phyloP scores from a whole-genome alignment of 2,113 vertebrate genomes.

The Bos indicus region DNA sequence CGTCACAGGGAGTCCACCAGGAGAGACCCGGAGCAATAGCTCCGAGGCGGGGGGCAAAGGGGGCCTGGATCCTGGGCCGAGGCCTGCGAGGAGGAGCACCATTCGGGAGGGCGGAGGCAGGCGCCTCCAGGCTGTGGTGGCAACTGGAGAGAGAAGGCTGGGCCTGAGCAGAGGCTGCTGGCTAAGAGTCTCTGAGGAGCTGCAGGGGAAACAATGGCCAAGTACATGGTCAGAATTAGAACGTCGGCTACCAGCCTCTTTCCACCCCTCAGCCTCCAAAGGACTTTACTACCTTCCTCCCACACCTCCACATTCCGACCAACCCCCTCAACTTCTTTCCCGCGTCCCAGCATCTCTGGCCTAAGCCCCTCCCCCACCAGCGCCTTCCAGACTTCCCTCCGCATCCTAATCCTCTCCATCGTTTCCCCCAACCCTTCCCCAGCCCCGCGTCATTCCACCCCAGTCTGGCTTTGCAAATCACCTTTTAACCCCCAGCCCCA shows the following conservation, averaged over 20 bases:
- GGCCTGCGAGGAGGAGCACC: slow-evolving; percentile 54
- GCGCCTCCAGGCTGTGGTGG: slow-evolving; percentile 45
- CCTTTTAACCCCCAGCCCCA: not conserved
- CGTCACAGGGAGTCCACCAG: not conserved
- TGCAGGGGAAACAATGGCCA: slow-evolving; percentile 34
- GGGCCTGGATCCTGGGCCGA: slow-evolving; percentile 55
- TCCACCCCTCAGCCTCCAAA: not conserved
- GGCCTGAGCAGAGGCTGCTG: not conserved
- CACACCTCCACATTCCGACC: not conserved
- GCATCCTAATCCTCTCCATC: not conserved
- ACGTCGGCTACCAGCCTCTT: not conserved
- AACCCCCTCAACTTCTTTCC: not conserved
- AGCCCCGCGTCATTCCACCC: not conserved
- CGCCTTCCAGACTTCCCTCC: not conserved
- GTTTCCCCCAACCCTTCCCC: not conserved
- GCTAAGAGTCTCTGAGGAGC: slow-evolving; percentile 9
- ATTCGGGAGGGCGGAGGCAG: slow-evolving; percentile 63
- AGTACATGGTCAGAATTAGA: not conserved
- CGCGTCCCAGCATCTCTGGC: not conserved
- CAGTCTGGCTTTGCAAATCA: not conserved
- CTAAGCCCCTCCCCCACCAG: not conserved
- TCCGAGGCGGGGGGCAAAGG: slow-evolving; percentile 16
- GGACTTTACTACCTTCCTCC: not conserved
- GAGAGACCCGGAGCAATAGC: not conserved
- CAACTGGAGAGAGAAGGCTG: not conserved